A percentile compares a stretch with the other conserved stretches of the same genome.
Conservation (phyloP, 2,797 vertebrate genomes). For the Ceyx erithaca region DNA sequence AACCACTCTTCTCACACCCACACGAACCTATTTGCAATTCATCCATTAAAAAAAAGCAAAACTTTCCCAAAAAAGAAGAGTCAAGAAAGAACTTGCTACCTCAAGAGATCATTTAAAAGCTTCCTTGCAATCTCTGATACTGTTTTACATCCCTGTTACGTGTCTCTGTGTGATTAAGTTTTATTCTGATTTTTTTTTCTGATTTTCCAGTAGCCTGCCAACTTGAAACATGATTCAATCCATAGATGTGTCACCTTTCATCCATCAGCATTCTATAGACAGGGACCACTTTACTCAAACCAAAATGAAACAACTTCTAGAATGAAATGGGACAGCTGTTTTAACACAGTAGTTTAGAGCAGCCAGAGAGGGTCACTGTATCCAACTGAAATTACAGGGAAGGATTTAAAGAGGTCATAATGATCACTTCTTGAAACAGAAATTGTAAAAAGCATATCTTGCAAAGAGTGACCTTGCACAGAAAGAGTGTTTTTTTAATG, state of each 20-base stretch:
- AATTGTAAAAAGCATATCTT: not conserved
- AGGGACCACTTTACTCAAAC: conserved; percentile 18
- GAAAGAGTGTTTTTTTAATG: not conserved
- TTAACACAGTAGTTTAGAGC: not conserved
- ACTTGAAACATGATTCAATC: not conserved
- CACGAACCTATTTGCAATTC: not conserved
- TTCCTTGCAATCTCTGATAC: not conserved
- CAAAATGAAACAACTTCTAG: conserved; percentile 5
- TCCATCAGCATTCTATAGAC: not conserved
- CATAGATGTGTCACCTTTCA: not conserved
- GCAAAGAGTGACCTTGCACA: not conserved
- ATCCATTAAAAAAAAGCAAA: not conserved
- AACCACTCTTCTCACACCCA: not conserved
- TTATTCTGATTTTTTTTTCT: not conserved
- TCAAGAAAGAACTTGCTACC: not conserved
- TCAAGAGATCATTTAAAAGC: not conserved
- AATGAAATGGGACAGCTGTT: not conserved
- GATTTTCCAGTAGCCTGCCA: not conserved
- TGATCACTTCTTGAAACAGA: not conserved
- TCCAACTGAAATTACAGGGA: conserved; percentile 69
- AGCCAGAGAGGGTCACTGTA: not conserved
- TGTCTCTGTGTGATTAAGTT: not conserved
- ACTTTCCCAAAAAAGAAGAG: not conserved
- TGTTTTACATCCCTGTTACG: not conserved
- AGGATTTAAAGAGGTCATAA: conserved; percentile 45